A percentile compares a stretch with the other conserved stretches of the same genome.
phyloP scores from a whole-genome alignment of 2,888 invertebrate genomes.

The Pristionchus japonicus region DNA sequence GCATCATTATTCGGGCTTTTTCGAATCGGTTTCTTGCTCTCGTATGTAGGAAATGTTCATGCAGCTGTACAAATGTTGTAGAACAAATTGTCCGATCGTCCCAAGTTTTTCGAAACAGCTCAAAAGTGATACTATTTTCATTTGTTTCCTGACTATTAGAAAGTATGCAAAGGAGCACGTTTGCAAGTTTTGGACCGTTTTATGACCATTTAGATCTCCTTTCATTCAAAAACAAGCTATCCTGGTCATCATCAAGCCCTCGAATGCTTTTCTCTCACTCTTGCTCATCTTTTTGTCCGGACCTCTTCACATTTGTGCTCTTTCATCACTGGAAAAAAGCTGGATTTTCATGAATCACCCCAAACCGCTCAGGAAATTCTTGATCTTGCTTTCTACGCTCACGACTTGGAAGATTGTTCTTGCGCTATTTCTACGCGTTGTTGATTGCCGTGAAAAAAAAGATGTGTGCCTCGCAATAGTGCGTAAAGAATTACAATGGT shows the following conservation, averaged over 20 bases:
- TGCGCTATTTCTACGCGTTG: neutral
- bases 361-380: neutral
- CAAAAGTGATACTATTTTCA: too few species aligned
- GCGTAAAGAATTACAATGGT: neutral
- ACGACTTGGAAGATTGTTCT: too few species aligned
- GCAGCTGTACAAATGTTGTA: too few species aligned
- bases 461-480: neutral
- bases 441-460: neutral
- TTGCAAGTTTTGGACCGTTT: neutral
- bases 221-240: constrained; percentile 1
- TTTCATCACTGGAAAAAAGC: neutral
- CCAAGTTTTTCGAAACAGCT: neutral
- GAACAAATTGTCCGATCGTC: too few species aligned
- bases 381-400: too few species aligned
- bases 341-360: neutral
- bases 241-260: neutral
- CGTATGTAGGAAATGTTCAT: too few species aligned
- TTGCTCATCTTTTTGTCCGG: neutral
- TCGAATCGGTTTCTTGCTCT: too few species aligned
- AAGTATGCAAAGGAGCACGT: neutral
- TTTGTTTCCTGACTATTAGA: too few species aligned
- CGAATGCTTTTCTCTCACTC: neutral
- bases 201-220: neutral
- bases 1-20: neutral
- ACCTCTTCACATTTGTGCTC: neutral